Base-by-base conservation (phyloP, 1,140 invertebrate species). In the Drosophila malerkotliana region DNA sequence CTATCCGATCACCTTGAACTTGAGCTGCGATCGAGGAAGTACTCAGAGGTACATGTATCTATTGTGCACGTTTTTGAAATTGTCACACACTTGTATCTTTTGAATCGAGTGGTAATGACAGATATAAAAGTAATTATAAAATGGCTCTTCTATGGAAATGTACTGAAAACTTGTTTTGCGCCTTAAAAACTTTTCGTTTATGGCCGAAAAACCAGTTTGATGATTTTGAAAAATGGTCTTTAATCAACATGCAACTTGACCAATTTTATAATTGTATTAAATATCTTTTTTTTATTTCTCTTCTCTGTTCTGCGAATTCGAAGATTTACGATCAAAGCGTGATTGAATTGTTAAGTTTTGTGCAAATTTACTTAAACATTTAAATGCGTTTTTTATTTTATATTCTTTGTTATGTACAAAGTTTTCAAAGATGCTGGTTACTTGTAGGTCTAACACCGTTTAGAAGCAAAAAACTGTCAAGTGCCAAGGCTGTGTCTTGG, bases 111-210 rank as follows among this genome's bases (percentile, higher is more conserved):
- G 9, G 37, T 47, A 69, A 48, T 68, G 64, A 15, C 30, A 48
- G 10, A 18, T 39, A 48, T 12, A 44, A 26, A 56, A 48, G 21
- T 18, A 30, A 68, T 67, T 30, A 68, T 74, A 71, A 37, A 71
- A 7, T 48, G 45, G 48, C 60, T 57, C 55, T 67, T 72, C 32
- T 56, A 62, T 77, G 68, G 60, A 79, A 71, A 69, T 66, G 63
- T 74, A 83, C 79, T 79, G 28, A 24, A 83, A 85, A 80, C 83
- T 21, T 41, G 81, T 83, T 83, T 74, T 24, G n/a, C n/a, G 41
- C 45, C 52, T 53, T 62, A 57, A 45, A 41, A n/a, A 39, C 45
- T 73, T 71, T 87, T 67, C 41, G 55, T 67, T 53, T 63, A 51
- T 55, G 67, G 41, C 26, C 44, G 48, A 69, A 64, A 82, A 85